Base-by-base conservation (phyloP, 2,797 vertebrate genomes). In the Percopsis omiscomaycus region DNA sequence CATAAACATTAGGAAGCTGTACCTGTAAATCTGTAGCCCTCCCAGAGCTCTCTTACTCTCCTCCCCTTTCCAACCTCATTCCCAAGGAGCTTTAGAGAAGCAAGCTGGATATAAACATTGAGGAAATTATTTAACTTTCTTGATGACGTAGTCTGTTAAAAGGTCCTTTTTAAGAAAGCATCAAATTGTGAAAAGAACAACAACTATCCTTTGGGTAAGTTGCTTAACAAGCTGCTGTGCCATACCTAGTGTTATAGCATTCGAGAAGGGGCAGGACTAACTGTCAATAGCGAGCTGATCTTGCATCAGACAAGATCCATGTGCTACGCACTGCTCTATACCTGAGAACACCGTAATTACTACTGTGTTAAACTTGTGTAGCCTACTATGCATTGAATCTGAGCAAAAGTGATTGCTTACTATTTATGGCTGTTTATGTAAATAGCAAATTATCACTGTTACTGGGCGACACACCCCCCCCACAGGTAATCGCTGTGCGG, bases 241-340 rank as follows among this genome's bases (percentile, higher is more conserved):
- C 68, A 65, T 29, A 77, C 42, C 52, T 49, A 61, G 47, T 66
- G 58, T 71, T 56, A 37, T n/a, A 65, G 37, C 73, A 69, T 42
- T 32, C 48, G 42, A 66, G 69, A 59, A 77, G 69, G 30, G 75
- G 71, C 75, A 77, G 66, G 66, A 73, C 77, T 74, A 79, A 78
- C 79, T 84, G 85, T 87, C 88, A 91, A 90, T 87, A 74, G 57
- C 65, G 66, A 65, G 70, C 58, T 54, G 78, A 73, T 92, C 73
- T 94, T 93, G 92, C 91, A 63, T 93, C 93, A 93, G 91, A 89
- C 86, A 82, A 72, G 58, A 71, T 56, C 81, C 89, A 88, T 86
- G 86, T 82, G 88, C 55, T 74, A 1, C 1, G 2, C 16, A 49
- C 46, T 32, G 59, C 53, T 45, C n/a, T 3, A 64, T 52, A 75